Percentiles rank a stretch among this genome's conserved stretches.
These are phyloP conservation scores for Drosophila mojavensis DNA, from an alignment of 1,140 invertebrate genomes.

Conservation along the genomic window DNA sequence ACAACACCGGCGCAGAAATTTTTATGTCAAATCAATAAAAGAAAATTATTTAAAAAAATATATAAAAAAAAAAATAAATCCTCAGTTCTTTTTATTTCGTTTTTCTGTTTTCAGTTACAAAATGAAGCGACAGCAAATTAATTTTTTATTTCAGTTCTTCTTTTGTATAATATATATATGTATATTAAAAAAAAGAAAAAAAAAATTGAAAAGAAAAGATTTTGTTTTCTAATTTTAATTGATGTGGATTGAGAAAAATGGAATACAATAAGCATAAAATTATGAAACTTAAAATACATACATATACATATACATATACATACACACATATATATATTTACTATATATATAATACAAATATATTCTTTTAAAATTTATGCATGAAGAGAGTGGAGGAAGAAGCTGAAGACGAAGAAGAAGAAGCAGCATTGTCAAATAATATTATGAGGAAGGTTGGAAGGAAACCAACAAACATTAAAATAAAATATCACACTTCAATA, in stretches of 20 bases:
- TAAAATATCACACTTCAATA: conserved; percentile 81
- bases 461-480: conserved; percentile 25
- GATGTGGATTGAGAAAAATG: conserved; percentile 21
- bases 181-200: conserved; percentile 7
- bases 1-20: conserved; percentile 72
- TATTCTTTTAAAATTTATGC: conserved; percentile 83
- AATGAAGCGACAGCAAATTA: not conserved
- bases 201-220: conserved; percentile 8
- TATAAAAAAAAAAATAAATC: conserved; percentile 18
- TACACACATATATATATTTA: conserved; percentile 11
- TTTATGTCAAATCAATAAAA: conserved; percentile 79
- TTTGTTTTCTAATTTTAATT: conserved; percentile 23
- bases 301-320: not conserved
- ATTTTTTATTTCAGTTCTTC: conserved; percentile 1
- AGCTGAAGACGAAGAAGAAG: not conserved
- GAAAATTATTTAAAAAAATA: conserved; percentile 74
- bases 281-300: conserved; percentile 34
- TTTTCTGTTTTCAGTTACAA: conserved; percentile 12
- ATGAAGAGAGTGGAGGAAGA: conserved; percentile 9
- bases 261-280: conserved; percentile 39
- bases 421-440: conserved; percentile 17
- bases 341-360: conserved; percentile 64
- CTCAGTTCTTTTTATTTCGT: conserved; percentile 58
- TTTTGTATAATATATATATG: not conserved
- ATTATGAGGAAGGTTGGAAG: conserved; percentile 36